A percentile compares a stretch with the other conserved stretches of the same genome.
Evolutionary conservation across 1,140 invertebrate species (phyloP).

Genomic region (Ceratina japonica): DNA sequence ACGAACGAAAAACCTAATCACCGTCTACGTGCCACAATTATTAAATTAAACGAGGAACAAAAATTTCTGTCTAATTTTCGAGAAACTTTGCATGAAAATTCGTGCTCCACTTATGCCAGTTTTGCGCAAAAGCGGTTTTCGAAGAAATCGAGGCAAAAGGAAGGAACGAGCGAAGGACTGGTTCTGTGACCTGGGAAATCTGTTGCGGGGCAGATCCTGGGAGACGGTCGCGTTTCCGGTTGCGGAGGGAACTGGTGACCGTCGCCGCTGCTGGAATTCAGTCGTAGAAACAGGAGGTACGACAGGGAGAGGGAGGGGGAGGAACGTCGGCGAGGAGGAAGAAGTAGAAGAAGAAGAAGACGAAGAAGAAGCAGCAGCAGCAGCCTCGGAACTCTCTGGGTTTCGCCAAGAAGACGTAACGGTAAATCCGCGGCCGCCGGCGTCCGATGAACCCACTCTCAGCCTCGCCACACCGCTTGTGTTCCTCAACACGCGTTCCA

Average conservation of each 20-base stretch:
- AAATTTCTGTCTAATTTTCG: too few species aligned
- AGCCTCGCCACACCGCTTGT: constrained; percentile 59
- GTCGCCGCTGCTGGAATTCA: constrained; percentile 51
- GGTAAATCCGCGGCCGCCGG: constrained; percentile 78
- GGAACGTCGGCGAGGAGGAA: constrained; percentile 48
- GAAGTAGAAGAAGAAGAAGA: constrained; percentile 40
- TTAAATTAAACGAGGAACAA: too few species aligned
- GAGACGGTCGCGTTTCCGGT: constrained; percentile 46
- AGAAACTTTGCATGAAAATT: too few species aligned
- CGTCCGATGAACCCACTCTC: constrained; percentile 79
- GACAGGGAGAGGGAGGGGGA: constrained; percentile 1
- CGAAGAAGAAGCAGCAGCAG: constrained; percentile 41
- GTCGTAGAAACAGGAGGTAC: constrained; percentile 31
- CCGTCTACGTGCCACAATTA: too few species aligned
- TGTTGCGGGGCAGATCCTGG: background rate
- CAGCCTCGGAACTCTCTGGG: constrained; percentile 60
- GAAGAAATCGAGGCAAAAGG: too few species aligned
- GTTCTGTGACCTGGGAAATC: constrained; percentile 33
- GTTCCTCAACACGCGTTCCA: constrained; percentile 32
- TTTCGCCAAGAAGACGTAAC: constrained; percentile 78
- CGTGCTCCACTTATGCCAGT: too few species aligned
- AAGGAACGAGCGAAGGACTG: background rate
- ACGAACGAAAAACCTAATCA: background rate
- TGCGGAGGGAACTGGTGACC: constrained; percentile 27
- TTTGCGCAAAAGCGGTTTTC: too few species aligned